A percentile compares a stretch with the other conserved stretches of the same genome.
phyloP scores from a whole-genome alignment of 2,888 invertebrate genomes.

The Cheilosia impressa region DNA sequence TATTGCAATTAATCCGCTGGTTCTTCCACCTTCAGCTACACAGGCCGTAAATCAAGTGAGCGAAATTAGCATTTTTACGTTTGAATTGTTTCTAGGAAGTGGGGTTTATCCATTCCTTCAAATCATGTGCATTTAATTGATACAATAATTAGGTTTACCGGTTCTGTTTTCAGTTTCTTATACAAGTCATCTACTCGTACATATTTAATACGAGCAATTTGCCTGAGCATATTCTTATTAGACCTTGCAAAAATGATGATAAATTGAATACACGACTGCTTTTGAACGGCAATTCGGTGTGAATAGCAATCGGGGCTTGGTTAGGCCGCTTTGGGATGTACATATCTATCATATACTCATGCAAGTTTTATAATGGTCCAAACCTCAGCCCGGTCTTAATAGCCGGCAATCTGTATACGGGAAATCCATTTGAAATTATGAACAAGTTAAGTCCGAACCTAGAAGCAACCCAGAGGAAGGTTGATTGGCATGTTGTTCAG shows the following conservation, averaged over 20 bases:
- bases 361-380: no score
- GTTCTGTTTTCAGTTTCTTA: constrained; percentile 14
- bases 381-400: no score
- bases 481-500: no score
- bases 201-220: background rate
- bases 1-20: constrained; percentile 3
- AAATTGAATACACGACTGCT: constrained; percentile 20
- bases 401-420: no score
- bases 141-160: background rate
- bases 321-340: background rate
- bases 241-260: constrained; percentile 13
- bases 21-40: background rate
- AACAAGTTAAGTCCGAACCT: no score
- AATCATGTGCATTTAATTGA: background rate
- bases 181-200: background rate
- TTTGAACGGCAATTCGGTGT: constrained; percentile 2
- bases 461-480: no score
- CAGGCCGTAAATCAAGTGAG: constrained; percentile 7
- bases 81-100: constrained; percentile 29
- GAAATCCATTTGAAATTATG: no score
- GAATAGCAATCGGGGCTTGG: background rate
- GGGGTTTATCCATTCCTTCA: constrained; percentile 34
- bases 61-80: constrained; percentile 10
- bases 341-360: background rate
- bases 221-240: background rate